Percentiles rank a stretch among this genome's conserved stretches.
phyloP scores from a whole-genome alignment of 2,888 invertebrate species.

The Ochlodes sylvanus region DNA sequence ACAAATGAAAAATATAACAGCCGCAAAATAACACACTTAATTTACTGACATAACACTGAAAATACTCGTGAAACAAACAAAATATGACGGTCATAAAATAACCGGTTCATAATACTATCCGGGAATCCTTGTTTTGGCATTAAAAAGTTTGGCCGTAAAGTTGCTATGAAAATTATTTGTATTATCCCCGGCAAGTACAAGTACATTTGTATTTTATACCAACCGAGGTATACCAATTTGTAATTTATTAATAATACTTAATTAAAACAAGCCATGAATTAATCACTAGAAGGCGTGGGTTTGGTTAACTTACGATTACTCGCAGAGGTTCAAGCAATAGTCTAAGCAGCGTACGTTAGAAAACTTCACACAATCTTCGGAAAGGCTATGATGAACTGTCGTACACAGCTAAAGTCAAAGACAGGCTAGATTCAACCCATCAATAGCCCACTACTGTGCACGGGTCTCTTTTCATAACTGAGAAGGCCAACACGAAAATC shows the following conservation, averaged over 20 bases:
- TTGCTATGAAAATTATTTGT: slow-evolving; percentile 7
- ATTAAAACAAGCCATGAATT: too few species aligned
- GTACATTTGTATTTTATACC: slow-evolving; percentile 2
- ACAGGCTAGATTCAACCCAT: too few species aligned
- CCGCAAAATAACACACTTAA: slow-evolving; percentile 15
- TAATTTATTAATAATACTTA: not conserved
- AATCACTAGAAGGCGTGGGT: too few species aligned
- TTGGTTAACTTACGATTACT: too few species aligned
- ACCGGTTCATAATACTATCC: slow-evolving; percentile 22
- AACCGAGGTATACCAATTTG: not conserved
- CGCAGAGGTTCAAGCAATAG: too few species aligned
- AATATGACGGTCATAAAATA: slow-evolving; percentile 21
- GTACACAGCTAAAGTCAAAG: too few species aligned
- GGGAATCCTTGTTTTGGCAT: slow-evolving; percentile 15
- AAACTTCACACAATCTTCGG: too few species aligned
- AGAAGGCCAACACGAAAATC: too few species aligned
- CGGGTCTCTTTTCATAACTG: too few species aligned
- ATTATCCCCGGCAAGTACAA: slow-evolving; percentile 4
- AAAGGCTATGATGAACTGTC: too few species aligned
- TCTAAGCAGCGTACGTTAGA: too few species aligned
- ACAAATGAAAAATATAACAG: slow-evolving; percentile 18
- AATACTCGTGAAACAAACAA: slow-evolving; percentile 20
- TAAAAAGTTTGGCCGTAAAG: slow-evolving; percentile 20
- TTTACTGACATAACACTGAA: slow-evolving; percentile 16
- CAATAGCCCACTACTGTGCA: too few species aligned